Conservation (phyloP, 1,140 invertebrate species). For the Pseudomyrmex gracilis region DNA sequence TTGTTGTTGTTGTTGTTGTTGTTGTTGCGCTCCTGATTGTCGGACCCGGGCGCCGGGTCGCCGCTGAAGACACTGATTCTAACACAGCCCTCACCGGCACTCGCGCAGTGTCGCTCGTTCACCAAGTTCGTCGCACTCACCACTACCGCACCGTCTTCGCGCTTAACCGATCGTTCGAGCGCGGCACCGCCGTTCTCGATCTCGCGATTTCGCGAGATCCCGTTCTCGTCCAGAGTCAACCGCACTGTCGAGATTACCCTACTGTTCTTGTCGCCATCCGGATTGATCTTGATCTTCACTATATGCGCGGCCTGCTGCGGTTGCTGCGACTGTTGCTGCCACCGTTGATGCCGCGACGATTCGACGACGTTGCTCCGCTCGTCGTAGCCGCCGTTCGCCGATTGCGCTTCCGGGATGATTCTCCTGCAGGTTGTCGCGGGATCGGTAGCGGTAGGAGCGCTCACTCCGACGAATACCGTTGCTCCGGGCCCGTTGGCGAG, state of each 20-base stretch:
- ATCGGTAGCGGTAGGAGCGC: slow-evolving; percentile 74
- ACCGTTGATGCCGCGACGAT: slow-evolving; percentile 75
- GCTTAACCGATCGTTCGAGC: slow-evolving; percentile 73
- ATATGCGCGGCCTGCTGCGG: slow-evolving; percentile 85
- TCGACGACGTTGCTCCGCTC: slow-evolving; percentile 84
- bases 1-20: slow-evolving; percentile 68
- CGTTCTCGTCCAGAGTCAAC: slow-evolving; percentile 78
- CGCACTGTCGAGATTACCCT: slow-evolving; percentile 81
- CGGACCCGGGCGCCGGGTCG: slow-evolving; percentile 59
- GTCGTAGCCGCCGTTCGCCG: slow-evolving; percentile 82
- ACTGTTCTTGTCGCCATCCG: slow-evolving; percentile 84
- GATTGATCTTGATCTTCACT: slow-evolving; percentile 89
- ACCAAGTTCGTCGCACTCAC: slow-evolving; percentile 77
- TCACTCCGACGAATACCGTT: slow-evolving; percentile 87
- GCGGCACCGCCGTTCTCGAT: slow-evolving; percentile 81
- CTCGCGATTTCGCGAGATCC: slow-evolving; percentile 82
- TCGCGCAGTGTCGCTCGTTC: slow-evolving; percentile 69
- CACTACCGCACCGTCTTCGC: slow-evolving; percentile 73
- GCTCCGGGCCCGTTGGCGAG: slow-evolving; percentile 79
- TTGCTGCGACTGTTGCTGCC: slow-evolving; percentile 72
- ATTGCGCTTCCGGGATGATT: slow-evolving; percentile 79
- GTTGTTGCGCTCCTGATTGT: slow-evolving; percentile 74
- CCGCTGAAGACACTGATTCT: slow-evolving; percentile 83
- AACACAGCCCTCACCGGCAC: slow-evolving; percentile 81
- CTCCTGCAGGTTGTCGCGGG: slow-evolving; percentile 75